phyloP scores from a whole-genome alignment of 2,797 vertebrate genomes.

The Bufotes viridis region DNA sequence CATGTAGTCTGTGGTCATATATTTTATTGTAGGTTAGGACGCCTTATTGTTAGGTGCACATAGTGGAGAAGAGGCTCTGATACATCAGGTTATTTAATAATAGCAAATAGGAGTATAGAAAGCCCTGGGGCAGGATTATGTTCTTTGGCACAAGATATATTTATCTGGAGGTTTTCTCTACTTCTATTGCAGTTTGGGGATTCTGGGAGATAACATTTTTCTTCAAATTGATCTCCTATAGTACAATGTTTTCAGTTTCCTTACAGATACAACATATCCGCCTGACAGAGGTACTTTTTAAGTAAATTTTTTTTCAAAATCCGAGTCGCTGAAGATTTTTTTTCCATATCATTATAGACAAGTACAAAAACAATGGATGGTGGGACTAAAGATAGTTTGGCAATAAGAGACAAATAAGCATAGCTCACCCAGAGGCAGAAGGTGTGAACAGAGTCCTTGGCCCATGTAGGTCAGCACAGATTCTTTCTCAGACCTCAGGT shows the following conservation, averaged over 20 bases:
- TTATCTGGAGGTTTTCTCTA: neutral
- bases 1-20: neutral
- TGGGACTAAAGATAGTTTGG: neutral
- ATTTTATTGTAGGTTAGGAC: neutral
- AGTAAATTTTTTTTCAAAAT: neutral
- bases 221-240: neutral
- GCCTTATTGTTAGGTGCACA: neutral
- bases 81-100: conserved; percentile 1
- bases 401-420: too few relatives aligned
- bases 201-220: neutral
- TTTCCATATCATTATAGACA: too few relatives aligned
- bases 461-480: too few relatives aligned
- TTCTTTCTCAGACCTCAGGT: too few relatives aligned
- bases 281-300: neutral
- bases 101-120: neutral
- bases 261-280: neutral
- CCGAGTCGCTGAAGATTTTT: too few relatives aligned
- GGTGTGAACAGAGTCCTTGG: too few relatives aligned
- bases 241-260: neutral
- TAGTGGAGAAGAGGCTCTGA: neutral
- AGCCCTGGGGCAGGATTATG: neutral
- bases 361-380: neutral
- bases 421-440: too few relatives aligned
- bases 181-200: neutral
- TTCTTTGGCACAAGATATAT: neutral